Base-by-base conservation (phyloP, 2,797 vertebrate species). In the Xerus rutilus region DNA sequence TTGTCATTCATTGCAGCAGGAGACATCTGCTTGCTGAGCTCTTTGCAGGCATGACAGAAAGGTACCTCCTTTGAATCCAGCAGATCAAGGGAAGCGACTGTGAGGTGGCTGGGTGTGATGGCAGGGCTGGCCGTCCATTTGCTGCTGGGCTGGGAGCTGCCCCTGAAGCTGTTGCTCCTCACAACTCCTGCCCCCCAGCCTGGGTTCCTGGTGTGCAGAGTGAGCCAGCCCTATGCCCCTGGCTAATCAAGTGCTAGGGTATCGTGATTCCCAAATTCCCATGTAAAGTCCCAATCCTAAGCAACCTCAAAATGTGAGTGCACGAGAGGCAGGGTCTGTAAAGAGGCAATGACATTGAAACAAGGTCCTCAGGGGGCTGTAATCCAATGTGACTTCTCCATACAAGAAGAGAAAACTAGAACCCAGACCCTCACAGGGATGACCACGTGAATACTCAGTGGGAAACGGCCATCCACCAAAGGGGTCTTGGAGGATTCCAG, bases 21-120 rank as follows among this genome's bases (percentile, higher is more conserved):
- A 93, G 79, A 79, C 95, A 94, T 69, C 97, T 98, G 96, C 86
- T 77, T 4, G 0, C 45, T 3, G 67, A 47, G 23, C 43, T 65
- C 82, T 59, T 52, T 13, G 62, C 54, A 67, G 86, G 69, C 54
- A 15, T 0, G 30, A 70, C n/a, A 74, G 88, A 79, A 65, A 92
- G 90, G 25, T 43, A 5, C 47, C 72, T 39, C 57, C 82, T 93
- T 32, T 84, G 92, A 95, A 94, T 82, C 4, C 0, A 52, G 76
- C 45, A 54, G 45, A 74, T 35, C 28, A n/a, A 3, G 21, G 72
- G 65, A 79, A 86, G 49, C 1, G 4, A 18, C 23, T 12, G 18
- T 28, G n/a, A 86, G 81, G 70, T 65, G 62, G 65, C 79, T 13
- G 10, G 59, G 65, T 21, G 20, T 25, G 91, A 70, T n/a, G 23